phyloP scores from a whole-genome alignment of 2,797 vertebrate species.

The Pipistrellus pipistrellus region DNA sequence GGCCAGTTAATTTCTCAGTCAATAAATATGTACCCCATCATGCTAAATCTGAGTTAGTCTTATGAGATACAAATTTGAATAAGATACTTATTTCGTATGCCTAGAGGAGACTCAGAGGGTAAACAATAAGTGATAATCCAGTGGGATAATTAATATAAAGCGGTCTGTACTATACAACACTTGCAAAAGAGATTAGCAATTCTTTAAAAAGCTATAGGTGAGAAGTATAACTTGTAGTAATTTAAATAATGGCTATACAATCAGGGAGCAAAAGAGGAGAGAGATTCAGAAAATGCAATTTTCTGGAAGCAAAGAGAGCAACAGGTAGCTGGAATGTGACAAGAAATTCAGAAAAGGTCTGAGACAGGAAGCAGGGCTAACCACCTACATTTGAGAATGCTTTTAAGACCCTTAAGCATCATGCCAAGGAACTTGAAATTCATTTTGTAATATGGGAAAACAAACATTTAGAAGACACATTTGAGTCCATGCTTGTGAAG shows the following conservation, averaged over 20 bases:
- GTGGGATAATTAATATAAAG: not conserved
- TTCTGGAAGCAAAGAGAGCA: not conserved
- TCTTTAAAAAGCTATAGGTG: not conserved
- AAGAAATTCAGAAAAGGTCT: not conserved
- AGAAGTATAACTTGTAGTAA: not conserved
- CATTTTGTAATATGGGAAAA: not conserved
- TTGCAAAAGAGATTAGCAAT: not conserved
- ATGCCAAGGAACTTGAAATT: not conserved
- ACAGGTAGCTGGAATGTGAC: not conserved
- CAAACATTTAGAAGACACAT: not conserved
- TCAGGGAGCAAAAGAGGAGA: not conserved
- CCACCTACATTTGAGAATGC: not conserved
- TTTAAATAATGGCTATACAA: conserved; percentile 7
- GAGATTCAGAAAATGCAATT: not conserved
- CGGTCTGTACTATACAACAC: not conserved
- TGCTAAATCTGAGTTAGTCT: not conserved
- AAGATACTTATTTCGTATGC: not conserved
- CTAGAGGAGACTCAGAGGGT: not conserved
- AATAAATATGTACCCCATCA: not conserved
- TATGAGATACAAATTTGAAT: not conserved
- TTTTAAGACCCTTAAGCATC: not conserved
- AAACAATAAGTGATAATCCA: not conserved
- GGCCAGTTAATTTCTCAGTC: not conserved
- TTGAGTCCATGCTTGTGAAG: not conserved
- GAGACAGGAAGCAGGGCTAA: not conserved